Evolutionary conservation across 1,140 invertebrate genomes (phyloP).

Genomic region (Drosophila nikananu): DNA sequence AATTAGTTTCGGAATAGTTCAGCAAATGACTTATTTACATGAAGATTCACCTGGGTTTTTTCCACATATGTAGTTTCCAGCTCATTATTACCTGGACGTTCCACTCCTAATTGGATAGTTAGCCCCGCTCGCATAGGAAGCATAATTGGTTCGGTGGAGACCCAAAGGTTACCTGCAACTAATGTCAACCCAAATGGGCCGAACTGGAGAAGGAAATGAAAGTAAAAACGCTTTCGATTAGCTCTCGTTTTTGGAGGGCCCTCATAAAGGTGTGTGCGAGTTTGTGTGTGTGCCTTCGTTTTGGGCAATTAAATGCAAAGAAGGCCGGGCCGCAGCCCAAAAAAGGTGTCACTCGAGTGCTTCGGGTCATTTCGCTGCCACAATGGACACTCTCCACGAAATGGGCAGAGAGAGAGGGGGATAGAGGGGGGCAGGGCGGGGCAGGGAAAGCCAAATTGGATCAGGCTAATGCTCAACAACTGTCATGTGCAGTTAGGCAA

Average conservation of each 20-base stretch:
- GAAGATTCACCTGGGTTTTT: background rate
- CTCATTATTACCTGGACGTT: constrained; percentile 30
- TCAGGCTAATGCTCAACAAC: constrained; percentile 78
- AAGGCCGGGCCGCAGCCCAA: constrained; percentile 39
- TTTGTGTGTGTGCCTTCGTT: constrained; percentile 19
- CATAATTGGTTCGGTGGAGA: constrained; percentile 41
- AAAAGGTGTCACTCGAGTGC: constrained; percentile 55
- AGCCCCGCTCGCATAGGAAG: background rate
- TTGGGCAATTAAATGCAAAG: constrained; percentile 70
- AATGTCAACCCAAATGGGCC: constrained; percentile 49
- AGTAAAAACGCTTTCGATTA: constrained; percentile 62
- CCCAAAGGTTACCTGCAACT: constrained; percentile 55
- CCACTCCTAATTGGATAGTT: constrained; percentile 48
- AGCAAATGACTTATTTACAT: constrained; percentile 17
- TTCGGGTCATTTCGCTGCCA: constrained; percentile 56
- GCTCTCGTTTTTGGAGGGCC: constrained; percentile 31
- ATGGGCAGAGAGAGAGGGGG: background rate
- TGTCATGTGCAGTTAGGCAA: constrained; percentile 83
- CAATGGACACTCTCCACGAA: constrained; percentile 40
- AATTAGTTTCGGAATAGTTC: constrained; percentile 14
- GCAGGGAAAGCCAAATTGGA: constrained; percentile 62
- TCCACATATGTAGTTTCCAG: background rate
- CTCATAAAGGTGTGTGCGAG: constrained; percentile 27
- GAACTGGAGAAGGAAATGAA: constrained; percentile 50
- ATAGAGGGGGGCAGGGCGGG: background rate